Base-by-base conservation (phyloP, 2,797 vertebrate species). In the Lophius americanus region DNA sequence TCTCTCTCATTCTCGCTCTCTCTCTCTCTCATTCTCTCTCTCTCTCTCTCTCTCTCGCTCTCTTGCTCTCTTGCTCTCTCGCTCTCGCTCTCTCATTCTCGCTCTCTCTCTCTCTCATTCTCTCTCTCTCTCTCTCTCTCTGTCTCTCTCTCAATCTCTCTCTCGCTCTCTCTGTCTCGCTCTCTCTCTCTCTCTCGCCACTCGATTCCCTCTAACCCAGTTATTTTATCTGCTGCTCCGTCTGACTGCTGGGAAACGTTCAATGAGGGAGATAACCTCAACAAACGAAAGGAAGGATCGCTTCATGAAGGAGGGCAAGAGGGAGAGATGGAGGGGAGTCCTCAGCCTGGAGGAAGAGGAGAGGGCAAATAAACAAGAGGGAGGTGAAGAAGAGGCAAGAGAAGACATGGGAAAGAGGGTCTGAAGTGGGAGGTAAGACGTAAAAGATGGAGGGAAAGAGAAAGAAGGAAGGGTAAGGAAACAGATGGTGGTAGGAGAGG, bases 171-270 rank as follows among this genome's bases (percentile, higher is more conserved):
- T 23, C 23, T 23, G 1, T 23, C 23, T 23, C 2, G 1, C 23
- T 23, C 23, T 23, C 23, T 23, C 23, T 23, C 23, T 1, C 23
- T 23, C 23, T 23, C 23, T 23, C 55, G 33, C 55, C 56, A 14
- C 81, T 83, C 86, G 61, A 61, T 79, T 82, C 78, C 60, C 70
- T 81, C 71, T 72, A 70, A 73, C 77, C n/a, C 56, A 44, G 74
- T 79, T 79, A 75, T 77, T 84, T 80, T 74, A 75, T 69, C 80
- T 77, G 51, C 60, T 11, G 59, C 54, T 70, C 51, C 41, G 36
- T n/a, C 10, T 41, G 51, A 66, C 72, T 71, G 77, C 66, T 71
- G 5, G 13, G 68, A 82, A 81, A 71, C 60, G 64, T 69, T 79
- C 79, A 70, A 13, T 53, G 73, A 71, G 66, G 52, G 70, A 70